These are phyloP conservation scores for Calameuta pallipes DNA, from an alignment of 2,888 invertebrate genomes.

Conservation along the genomic window DNA sequence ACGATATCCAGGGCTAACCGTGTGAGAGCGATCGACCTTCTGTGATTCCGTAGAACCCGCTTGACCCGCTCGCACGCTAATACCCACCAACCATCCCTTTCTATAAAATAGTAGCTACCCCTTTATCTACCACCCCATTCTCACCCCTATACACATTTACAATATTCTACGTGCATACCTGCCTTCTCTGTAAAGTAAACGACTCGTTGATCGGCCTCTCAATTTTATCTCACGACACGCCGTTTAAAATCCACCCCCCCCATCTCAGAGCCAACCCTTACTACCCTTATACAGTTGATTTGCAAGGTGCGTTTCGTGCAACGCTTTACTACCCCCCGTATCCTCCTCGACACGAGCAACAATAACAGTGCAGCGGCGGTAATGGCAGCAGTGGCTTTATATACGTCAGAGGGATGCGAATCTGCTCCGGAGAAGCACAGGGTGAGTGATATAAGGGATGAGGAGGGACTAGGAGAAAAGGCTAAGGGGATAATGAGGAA, in stretches of 20 bases:
- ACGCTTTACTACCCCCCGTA: background rate
- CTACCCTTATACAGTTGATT: background rate
- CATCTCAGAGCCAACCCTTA: background rate
- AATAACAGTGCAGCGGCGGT: background rate
- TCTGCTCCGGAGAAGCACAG: background rate
- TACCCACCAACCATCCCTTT: constrained; percentile 17
- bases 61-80: constrained; percentile 39
- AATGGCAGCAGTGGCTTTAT: background rate
- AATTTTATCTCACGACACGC: background rate
- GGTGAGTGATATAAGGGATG: background rate
- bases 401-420: background rate
- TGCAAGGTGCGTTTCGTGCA: background rate
- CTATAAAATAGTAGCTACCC: background rate
- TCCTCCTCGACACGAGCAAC: background rate
- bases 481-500: constrained; percentile 63
- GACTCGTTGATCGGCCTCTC: background rate
- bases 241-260: background rate
- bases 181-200: background rate
- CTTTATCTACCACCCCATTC: background rate
- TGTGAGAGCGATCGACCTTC: constrained; percentile 3
- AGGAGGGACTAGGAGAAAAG: constrained; percentile 44
- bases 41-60: background rate
- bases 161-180: background rate
- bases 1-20: constrained; percentile 24
- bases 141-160: background rate